phyloP scores from a whole-genome alignment of 2,797 vertebrate species.

The Gymnopithys bicolor region DNA sequence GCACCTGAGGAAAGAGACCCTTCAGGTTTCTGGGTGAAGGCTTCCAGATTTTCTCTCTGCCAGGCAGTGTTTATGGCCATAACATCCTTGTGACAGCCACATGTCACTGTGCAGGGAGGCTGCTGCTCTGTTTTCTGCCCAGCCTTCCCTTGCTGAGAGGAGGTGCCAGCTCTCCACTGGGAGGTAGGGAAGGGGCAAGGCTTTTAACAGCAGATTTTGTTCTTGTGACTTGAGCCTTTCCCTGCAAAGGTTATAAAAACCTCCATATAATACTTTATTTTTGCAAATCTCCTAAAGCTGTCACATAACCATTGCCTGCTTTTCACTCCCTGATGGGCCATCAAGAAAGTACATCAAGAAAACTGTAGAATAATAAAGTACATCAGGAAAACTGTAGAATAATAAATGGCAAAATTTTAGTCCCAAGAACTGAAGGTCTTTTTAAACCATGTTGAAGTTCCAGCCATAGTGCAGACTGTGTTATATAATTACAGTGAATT shows the following conservation, averaged over 20 bases:
- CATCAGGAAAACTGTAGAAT: background rate
- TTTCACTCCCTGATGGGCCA: background rate
- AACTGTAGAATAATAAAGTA: background rate
- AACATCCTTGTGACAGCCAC: background rate
- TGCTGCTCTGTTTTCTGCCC: background rate
- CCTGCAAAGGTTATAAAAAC: conserved; percentile 2
- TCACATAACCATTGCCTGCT: background rate
- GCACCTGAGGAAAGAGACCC: background rate
- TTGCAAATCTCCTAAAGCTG: background rate
- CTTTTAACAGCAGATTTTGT: background rate
- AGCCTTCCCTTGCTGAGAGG: background rate
- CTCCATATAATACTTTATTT: conserved; percentile 5
- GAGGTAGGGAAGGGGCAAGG: background rate
- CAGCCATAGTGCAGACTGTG: background rate
- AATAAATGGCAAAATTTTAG: background rate
- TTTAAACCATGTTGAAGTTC: background rate
- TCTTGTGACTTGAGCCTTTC: background rate
- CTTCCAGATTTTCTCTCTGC: background rate
- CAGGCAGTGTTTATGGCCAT: background rate
- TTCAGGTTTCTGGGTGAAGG: background rate
- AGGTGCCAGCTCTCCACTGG: background rate
- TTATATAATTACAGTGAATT: background rate
- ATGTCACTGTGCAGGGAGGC: background rate
- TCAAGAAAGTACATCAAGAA: background rate
- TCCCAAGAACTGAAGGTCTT: background rate